These are phyloP conservation scores for Drosophila yooni DNA, from an alignment of 2,888 invertebrate genomes.

Conservation along the genomic window DNA sequence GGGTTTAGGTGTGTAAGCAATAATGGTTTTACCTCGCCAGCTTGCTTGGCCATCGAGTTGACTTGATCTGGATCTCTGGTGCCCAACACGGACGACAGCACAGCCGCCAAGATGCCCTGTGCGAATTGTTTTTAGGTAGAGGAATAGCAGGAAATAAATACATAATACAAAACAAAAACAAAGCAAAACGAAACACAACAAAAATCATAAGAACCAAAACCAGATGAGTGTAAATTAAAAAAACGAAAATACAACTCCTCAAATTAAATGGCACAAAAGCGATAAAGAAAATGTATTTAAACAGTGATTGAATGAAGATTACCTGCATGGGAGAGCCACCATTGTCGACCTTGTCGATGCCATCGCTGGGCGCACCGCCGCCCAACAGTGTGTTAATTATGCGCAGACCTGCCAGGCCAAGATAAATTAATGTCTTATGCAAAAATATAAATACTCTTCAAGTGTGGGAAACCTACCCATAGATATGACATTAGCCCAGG, in stretches of 20 bases:
- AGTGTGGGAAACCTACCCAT: constrained; percentile 86
- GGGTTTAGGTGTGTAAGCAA: constrained; percentile 56
- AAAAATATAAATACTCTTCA: background rate
- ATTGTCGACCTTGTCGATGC: constrained; percentile 96
- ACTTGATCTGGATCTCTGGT: constrained; percentile 96
- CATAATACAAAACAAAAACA: constrained; percentile 42
- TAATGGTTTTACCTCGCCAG: constrained; percentile 92
- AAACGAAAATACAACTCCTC: constrained; percentile 24
- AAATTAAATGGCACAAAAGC: constrained; percentile 74
- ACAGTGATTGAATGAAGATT: constrained; percentile 62
- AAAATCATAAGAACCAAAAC: constrained; percentile 62
- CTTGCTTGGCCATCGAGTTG: constrained; percentile 97
- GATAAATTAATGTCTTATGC: background rate
- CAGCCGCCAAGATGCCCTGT: constrained; percentile 96
- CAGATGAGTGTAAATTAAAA: constrained; percentile 57
- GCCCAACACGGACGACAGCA: constrained; percentile 95
- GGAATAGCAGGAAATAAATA: constrained; percentile 59
- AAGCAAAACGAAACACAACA: constrained; percentile 38
- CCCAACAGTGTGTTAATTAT: constrained; percentile 93
- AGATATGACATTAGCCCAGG: constrained; percentile 94
- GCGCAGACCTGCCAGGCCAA: constrained; percentile 87
- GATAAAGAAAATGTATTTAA: constrained; percentile 25
- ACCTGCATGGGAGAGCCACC: constrained; percentile 96
- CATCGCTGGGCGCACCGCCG: constrained; percentile 90
- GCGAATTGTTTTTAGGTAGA: constrained; percentile 64